phyloP scores from a whole-genome alignment of 2,113 vertebrate species.

The Lophotis ruficrista region DNA sequence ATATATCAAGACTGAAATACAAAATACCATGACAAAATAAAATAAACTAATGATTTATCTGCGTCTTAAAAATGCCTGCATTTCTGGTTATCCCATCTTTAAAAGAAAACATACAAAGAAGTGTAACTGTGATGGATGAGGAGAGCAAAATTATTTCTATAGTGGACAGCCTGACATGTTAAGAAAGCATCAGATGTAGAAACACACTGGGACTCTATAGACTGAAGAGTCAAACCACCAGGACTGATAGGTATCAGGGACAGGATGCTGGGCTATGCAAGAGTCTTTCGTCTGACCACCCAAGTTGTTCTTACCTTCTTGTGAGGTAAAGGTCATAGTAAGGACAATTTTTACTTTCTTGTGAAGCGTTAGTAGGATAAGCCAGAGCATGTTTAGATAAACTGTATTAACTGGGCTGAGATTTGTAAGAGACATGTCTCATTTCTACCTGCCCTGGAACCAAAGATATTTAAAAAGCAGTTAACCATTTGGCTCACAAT shows the following conservation, averaged over 20 bases:
- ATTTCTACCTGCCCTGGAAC: conserved; percentile 7
- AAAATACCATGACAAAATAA: neutral
- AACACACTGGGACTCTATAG: neutral
- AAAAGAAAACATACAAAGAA: neutral
- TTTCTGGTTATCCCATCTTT: neutral
- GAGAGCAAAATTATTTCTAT: neutral
- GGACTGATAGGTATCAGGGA: neutral
- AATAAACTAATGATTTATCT: neutral
- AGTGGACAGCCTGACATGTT: neutral
- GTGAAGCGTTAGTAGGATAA: neutral
- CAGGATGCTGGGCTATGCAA: accelerated
- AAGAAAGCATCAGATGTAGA: neutral
- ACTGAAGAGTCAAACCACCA: neutral
- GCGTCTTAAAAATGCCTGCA: neutral
- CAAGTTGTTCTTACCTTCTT: neutral
- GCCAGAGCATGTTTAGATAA: neutral
- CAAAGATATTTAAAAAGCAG: neutral
- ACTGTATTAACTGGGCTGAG: neutral
- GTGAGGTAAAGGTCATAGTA: neutral
- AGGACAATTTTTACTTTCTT: neutral
- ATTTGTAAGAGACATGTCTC: neutral
- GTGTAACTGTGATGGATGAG: neutral
- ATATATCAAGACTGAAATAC: neutral
- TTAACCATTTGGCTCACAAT: neutral
- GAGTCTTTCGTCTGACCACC: neutral